phyloP scores from a whole-genome alignment of 2,797 vertebrate species.

The Salarias fasciatus region DNA sequence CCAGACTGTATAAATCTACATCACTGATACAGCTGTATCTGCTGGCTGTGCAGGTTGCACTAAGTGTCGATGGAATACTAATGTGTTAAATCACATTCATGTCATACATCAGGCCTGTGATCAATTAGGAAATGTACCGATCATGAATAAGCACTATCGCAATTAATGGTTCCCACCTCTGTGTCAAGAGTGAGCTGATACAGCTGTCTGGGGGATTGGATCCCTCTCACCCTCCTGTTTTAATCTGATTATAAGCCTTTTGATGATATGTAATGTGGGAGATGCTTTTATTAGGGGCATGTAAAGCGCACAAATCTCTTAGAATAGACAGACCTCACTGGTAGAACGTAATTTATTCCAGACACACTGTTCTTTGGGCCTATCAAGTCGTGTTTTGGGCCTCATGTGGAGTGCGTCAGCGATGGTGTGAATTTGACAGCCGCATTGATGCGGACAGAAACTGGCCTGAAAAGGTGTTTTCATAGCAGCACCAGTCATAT shows the following conservation, averaged over 20 bases:
- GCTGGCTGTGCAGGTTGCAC: constrained; percentile 47
- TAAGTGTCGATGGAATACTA: constrained; percentile 54
- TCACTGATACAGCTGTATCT: constrained; percentile 42
- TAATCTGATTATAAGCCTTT: constrained; percentile 42
- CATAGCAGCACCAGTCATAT: too few relatives aligned
- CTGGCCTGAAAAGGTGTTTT: too few relatives aligned
- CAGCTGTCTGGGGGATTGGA: constrained; percentile 41
- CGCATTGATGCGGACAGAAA: too few relatives aligned
- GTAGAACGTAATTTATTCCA: background rate
- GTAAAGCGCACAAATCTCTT: constrained; percentile 12
- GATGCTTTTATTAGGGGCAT: constrained; percentile 32
- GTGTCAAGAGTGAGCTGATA: constrained; percentile 41
- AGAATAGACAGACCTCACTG: too few relatives aligned
- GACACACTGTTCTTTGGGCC: background rate
- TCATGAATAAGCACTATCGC: constrained; percentile 45
- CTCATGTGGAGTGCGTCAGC: too few relatives aligned
- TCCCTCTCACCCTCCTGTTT: constrained; percentile 17
- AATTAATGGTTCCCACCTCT: constrained; percentile 42
- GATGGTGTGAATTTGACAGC: too few relatives aligned
- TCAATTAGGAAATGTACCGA: constrained; percentile 62
- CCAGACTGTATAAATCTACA: constrained; percentile 62
- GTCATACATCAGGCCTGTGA: constrained; percentile 60
- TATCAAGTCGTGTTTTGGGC: too few relatives aligned
- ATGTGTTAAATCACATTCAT: constrained; percentile 57
- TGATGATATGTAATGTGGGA: constrained; percentile 38